Percentiles rank a stretch among this genome's conserved stretches.
Evolutionary conservation across 2,888 invertebrate species (phyloP).

Genomic region (Drosophila borborema): DNA sequence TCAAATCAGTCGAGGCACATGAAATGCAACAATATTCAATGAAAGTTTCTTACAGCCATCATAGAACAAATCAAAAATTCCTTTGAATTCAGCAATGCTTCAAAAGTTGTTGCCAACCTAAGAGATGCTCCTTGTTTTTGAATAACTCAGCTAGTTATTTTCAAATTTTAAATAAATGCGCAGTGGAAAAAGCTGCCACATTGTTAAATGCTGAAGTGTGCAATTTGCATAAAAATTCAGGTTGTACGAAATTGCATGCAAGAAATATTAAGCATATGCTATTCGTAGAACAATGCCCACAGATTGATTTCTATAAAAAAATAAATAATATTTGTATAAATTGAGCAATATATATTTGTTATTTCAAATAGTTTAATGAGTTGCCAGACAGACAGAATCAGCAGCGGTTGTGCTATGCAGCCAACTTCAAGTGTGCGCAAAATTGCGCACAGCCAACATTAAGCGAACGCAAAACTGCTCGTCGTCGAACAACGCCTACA

Average conservation of each 20-base stretch:
- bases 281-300: not conserved
- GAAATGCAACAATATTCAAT: not conserved
- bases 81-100: not conserved
- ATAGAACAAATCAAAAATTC: too few species aligned
- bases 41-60: not conserved
- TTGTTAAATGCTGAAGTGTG: not conserved
- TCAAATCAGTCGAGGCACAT: too few species aligned
- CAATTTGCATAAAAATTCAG: not conserved
- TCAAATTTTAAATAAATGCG: slow-evolving; percentile 4
- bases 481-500: not conserved
- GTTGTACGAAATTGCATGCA: not conserved
- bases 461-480: slow-evolving; percentile 5
- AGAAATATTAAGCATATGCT: not conserved
- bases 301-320: slow-evolving; percentile 14
- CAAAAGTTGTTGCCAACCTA: too few species aligned
- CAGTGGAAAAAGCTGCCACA: slow-evolving; percentile 10
- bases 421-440: slow-evolving; percentile 6
- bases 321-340: too few species aligned
- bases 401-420: not conserved
- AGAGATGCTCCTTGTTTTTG: not conserved
- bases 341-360: not conserved
- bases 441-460: slow-evolving; percentile 13
- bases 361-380: not conserved
- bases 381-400: not conserved
- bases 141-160: slow-evolving; percentile 12